phyloP scores from a whole-genome alignment of 2,797 vertebrate genomes.

The Brachymystax lenok region DNA sequence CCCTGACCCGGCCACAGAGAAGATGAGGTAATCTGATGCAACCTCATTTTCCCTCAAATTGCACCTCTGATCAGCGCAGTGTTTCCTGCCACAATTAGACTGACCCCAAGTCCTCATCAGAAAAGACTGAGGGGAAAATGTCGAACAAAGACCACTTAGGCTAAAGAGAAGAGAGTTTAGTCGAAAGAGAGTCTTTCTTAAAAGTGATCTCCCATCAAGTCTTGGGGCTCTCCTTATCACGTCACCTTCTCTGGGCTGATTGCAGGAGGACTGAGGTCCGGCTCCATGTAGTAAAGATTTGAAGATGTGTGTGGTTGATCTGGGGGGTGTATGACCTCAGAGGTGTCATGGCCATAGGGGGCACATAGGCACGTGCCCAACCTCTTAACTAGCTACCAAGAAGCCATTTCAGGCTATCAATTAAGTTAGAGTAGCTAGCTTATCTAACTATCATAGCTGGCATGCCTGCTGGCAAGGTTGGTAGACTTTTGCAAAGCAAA shows the following conservation, averaged over 20 bases:
- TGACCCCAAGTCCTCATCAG: slow-evolving; percentile 78
- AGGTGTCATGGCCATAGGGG: too few relatives aligned
- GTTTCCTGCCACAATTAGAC: slow-evolving; percentile 82
- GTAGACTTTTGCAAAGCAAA: too few relatives aligned
- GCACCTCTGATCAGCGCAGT: slow-evolving; percentile 76
- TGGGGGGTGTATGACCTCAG: slow-evolving; percentile 9
- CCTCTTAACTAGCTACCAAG: too few relatives aligned
- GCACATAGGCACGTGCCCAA: too few relatives aligned
- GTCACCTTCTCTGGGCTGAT: slow-evolving; percentile 68
- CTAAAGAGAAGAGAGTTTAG: slow-evolving; percentile 59
- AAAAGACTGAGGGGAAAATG: slow-evolving; percentile 54
- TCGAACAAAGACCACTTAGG: slow-evolving; percentile 65
- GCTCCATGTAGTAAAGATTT: slow-evolving; percentile 41
- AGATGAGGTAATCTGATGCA: slow-evolving; percentile 69
- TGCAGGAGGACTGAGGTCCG: slow-evolving; percentile 48
- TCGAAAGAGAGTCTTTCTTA: slow-evolving; percentile 35
- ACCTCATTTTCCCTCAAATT: slow-evolving; percentile 79
- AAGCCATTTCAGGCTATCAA: too few relatives aligned
- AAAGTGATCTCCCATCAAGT: slow-evolving; percentile 54
- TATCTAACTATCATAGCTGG: too few relatives aligned
- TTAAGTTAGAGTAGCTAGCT: too few relatives aligned
- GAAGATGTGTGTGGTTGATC: slow-evolving; percentile 16
- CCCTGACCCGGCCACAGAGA: slow-evolving; percentile 65
- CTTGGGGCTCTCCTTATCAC: slow-evolving; percentile 59
- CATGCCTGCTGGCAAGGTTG: too few relatives aligned